A percentile compares a stretch with the other conserved stretches of the same genome.
phyloP scores from a whole-genome alignment of 2,797 vertebrate genomes.

The Xerus rutilus region DNA sequence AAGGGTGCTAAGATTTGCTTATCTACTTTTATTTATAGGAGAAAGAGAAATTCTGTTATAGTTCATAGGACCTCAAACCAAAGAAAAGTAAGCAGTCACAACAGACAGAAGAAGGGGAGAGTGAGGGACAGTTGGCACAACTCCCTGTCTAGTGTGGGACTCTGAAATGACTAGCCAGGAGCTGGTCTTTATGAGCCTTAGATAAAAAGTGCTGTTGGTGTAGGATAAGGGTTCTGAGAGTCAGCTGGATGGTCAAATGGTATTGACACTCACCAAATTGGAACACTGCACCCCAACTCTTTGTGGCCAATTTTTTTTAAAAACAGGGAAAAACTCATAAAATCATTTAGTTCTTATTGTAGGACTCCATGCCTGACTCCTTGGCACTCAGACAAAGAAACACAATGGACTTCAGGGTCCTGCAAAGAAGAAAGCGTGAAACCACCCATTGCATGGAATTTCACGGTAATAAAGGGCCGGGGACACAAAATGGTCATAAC shows the following conservation, averaged over 20 bases:
- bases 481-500: not conserved
- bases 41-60: constrained; percentile 74
- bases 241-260: not conserved
- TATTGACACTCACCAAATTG: constrained; percentile 2
- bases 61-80: constrained; percentile 67
- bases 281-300: not conserved
- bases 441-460: not conserved
- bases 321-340: not conserved
- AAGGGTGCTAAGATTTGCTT: not conserved
- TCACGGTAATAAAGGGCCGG: not conserved
- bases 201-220: not conserved
- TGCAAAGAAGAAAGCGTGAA: not conserved
- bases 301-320: constrained; percentile 45
- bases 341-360: not conserved
- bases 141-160: not conserved
- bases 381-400: constrained; percentile 1
- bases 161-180: not conserved
- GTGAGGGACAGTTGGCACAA: constrained; percentile 63
- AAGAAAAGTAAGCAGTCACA: constrained; percentile 79
- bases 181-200: not conserved
- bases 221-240: constrained; percentile 3
- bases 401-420: not conserved
- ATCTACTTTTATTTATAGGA: constrained; percentile 34
- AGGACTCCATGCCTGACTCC: not conserved
- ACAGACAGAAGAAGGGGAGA: constrained; percentile 72